A percentile compares a stretch with the other conserved stretches of the same genome.
Conservation (phyloP, 2,797 vertebrate genomes). For the Dallia pectoralis region DNA sequence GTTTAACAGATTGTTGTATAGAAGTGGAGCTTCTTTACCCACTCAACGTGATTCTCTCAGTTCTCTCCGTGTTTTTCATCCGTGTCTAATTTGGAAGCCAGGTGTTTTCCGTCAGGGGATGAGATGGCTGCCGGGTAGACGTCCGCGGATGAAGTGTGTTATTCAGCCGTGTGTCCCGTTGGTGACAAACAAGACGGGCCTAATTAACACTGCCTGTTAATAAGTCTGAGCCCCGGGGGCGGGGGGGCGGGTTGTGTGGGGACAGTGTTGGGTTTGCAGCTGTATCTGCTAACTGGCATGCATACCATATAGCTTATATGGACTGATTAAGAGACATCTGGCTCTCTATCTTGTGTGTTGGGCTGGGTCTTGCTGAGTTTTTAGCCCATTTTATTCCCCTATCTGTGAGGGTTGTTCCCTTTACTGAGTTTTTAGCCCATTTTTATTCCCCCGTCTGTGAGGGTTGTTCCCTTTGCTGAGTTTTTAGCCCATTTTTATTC, state of each 20-base stretch:
- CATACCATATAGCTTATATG: background rate
- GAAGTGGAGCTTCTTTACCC: background rate
- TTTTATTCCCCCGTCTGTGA: background rate
- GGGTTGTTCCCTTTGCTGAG: background rate
- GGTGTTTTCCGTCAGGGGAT: slow-evolving; percentile 19
- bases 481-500: background rate
- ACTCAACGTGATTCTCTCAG: slow-evolving; percentile 1
- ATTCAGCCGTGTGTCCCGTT: slow-evolving; percentile 32
- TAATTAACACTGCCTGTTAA: slow-evolving; percentile 52
- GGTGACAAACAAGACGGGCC: slow-evolving; percentile 37
- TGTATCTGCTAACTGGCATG: background rate
- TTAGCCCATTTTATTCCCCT: too few relatives aligned
- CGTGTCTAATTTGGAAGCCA: slow-evolving; percentile 49
- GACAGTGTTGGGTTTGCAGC: background rate
- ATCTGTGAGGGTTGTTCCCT: too few relatives aligned
- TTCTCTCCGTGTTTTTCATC: slow-evolving; percentile 23
- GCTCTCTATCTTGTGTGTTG: background rate
- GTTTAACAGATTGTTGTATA: background rate
- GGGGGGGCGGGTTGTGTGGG: too few relatives aligned
- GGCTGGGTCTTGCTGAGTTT: background rate
- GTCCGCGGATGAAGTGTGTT: slow-evolving; percentile 34
- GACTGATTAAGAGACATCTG: background rate
- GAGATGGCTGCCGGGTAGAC: slow-evolving; percentile 30
- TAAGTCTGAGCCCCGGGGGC: slow-evolving; percentile 35
- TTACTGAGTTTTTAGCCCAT: background rate